A percentile compares a stretch with the other conserved stretches of the same genome.
These are phyloP conservation scores for Festucalex cinctus DNA, from an alignment of 2,113 vertebrate species.

Conservation along the genomic window DNA sequence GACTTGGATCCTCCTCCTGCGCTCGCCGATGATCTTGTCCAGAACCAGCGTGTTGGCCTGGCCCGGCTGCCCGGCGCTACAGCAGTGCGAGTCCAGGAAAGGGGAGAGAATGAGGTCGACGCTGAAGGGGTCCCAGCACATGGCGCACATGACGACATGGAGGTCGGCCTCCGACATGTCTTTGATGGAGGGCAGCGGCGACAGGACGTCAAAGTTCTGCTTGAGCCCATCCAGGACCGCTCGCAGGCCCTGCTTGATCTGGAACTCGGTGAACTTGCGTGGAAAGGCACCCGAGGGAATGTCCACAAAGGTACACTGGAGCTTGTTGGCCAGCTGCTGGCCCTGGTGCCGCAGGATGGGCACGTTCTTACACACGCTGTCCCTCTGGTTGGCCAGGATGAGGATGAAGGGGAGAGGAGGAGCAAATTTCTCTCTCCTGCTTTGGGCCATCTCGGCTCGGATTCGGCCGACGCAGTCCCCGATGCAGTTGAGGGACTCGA, in stretches of 20 bases:
- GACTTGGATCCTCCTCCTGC: conserved; percentile 91
- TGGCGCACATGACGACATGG: conserved; percentile 96
- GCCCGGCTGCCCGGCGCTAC: conserved; percentile 91
- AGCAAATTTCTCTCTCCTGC: conserved; percentile 86
- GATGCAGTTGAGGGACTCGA: conserved; percentile 93
- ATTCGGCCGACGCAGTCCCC: conserved; percentile 94
- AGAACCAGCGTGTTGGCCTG: conserved; percentile 94
- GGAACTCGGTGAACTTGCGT: conserved; percentile 94
- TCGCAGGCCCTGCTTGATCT: conserved; percentile 93
- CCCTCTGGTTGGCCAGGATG: conserved; percentile 94
- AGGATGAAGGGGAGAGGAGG: conserved; percentile 90
- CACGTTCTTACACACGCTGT: conserved; percentile 88
- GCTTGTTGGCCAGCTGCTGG: conserved; percentile 95
- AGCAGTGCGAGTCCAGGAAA: conserved; percentile 94
- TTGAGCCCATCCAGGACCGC: conserved; percentile 91
- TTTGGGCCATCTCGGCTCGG: conserved; percentile 87
- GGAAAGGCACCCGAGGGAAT: conserved; percentile 88
- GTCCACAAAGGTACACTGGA: conserved; percentile 97
- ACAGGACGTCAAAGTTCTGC: conserved; percentile 89
- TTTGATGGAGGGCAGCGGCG: conserved; percentile 89
- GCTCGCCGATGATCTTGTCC: conserved; percentile 96
- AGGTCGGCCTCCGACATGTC: conserved; percentile 94
- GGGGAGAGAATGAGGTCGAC: conserved; percentile 98
- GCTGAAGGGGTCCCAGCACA: conserved; percentile 98
- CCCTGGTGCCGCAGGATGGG: conserved; percentile 96